phyloP scores from a whole-genome alignment of 2,888 invertebrate genomes.

The Encarsia formosa region DNA sequence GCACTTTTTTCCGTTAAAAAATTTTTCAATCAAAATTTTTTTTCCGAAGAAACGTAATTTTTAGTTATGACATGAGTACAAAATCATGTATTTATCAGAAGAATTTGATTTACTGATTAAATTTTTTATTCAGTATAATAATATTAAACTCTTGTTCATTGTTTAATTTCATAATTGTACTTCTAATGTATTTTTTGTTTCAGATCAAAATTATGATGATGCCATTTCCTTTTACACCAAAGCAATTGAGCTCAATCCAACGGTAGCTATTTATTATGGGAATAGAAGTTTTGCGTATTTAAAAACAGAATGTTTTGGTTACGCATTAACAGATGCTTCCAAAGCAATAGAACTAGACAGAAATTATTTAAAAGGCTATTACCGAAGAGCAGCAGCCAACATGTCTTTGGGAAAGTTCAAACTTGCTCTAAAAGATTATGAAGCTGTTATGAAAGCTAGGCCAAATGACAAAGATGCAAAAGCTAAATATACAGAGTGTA shows the following conservation, averaged over 20 bases:
- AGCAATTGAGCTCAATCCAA: conserved; percentile 83
- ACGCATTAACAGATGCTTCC: conserved; percentile 87
- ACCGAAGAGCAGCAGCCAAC: conserved; percentile 90
- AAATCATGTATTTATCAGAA: too few relatives aligned
- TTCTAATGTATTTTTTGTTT: too few relatives aligned
- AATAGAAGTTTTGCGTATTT: conserved; percentile 95
- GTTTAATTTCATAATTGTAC: neutral
- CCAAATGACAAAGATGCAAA: conserved; percentile 94
- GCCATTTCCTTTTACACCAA: conserved; percentile 85
- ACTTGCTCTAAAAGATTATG: conserved; percentile 92
- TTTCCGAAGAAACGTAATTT: too few relatives aligned
- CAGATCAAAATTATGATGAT: conserved; percentile 85
- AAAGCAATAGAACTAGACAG: conserved; percentile 87
- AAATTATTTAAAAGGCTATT: conserved; percentile 92
- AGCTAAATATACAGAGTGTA: conserved; percentile 87
- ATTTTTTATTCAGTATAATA: neutral
- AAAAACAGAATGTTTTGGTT: conserved; percentile 91
- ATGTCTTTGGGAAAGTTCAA: conserved; percentile 99
- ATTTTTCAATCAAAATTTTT: neutral
- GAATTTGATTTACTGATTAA: neutral
- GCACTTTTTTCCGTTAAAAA: neutral
- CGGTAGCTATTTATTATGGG: conserved; percentile 82
- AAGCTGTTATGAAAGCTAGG: conserved; percentile 88
- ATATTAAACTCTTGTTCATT: neutral
- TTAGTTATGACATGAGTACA: too few relatives aligned